Evolutionary conservation across 2,888 invertebrate species (phyloP).

Genomic region (Drosophila mulleri): DNA sequence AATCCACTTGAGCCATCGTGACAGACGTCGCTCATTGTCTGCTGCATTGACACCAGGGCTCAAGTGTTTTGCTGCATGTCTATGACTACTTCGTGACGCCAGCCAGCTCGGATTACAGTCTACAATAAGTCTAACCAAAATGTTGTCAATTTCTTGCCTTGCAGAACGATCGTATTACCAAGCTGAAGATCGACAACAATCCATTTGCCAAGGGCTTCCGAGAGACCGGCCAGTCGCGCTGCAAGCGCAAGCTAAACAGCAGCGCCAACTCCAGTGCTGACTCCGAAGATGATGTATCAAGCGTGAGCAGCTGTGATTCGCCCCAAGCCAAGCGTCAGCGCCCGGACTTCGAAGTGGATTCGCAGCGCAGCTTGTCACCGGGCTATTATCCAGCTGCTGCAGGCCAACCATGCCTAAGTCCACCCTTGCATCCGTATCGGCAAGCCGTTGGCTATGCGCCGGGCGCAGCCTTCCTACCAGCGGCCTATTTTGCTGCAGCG

Average conservation of each 20-base stretch:
- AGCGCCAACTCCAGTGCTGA: conserved; percentile 67
- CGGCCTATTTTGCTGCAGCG: conserved; percentile 68
- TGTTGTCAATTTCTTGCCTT: conserved; percentile 41
- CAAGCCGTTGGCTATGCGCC: conserved; percentile 37
- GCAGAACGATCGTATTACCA: conserved; percentile 94
- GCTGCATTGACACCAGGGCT: conserved; percentile 30
- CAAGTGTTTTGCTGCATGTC: conserved; percentile 52
- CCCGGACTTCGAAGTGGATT: conserved; percentile 81
- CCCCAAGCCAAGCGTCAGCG: conserved; percentile 79
- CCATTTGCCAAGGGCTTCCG: conserved; percentile 98
- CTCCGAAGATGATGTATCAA: conserved; percentile 80
- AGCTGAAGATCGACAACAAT: conserved; percentile 96
- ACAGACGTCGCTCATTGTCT: conserved; percentile 33
- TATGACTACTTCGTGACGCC: conserved; percentile 55
- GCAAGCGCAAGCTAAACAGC: conserved; percentile 88
- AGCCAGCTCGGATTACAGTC: conserved; percentile 52
- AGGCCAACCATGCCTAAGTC: not conserved
- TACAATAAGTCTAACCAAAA: conserved; percentile 24
- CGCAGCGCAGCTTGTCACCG: conserved; percentile 67
- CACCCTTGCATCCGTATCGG: conserved; percentile 21
- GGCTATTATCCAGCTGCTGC: conserved; percentile 46
- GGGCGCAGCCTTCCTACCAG: conserved; percentile 46
- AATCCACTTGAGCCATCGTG: conserved; percentile 61
- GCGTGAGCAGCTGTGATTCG: conserved; percentile 75
- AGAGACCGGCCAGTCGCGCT: conserved; percentile 91